These are phyloP conservation scores for Trissolcus basalis DNA, from an alignment of 1,140 invertebrate genomes.

Conservation along the genomic window DNA sequence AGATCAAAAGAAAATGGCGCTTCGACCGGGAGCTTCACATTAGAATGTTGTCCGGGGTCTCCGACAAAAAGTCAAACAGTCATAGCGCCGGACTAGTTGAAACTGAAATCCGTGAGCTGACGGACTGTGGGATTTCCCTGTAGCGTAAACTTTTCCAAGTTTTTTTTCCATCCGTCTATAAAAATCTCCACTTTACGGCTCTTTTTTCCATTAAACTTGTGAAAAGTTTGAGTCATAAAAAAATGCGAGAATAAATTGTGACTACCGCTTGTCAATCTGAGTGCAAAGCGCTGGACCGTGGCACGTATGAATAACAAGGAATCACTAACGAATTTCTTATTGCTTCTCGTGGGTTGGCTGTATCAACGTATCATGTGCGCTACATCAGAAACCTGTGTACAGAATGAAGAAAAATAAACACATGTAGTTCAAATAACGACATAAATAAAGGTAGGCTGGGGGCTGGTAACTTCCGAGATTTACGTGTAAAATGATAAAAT, in stretches of 20 bases:
- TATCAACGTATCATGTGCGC: conserved; percentile 16
- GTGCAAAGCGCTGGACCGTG: too few species aligned
- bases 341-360: conserved; percentile 14
- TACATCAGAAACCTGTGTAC: neutral
- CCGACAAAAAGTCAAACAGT: conserved; percentile 30
- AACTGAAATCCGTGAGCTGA: conserved; percentile 36
- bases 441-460: neutral
- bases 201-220: conserved; percentile 41
- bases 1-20: neutral
- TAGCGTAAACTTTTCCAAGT: conserved; percentile 53
- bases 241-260: conserved; percentile 43
- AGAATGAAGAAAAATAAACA: conserved; percentile 11
- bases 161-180: conserved; percentile 51
- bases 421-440: neutral
- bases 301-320: conserved; percentile 38
- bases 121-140: conserved; percentile 51
- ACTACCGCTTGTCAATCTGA: conserved; percentile 27
- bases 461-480: conserved; percentile 2
- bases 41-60: conserved; percentile 20
- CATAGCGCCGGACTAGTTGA: conserved; percentile 3
- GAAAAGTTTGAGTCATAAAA: conserved; percentile 55
- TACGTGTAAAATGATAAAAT: conserved; percentile 33
- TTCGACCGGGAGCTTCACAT: conserved; percentile 27
- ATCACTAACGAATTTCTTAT: conserved; percentile 43
- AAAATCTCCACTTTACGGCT: conserved; percentile 53